Evolutionary conservation across 2,888 invertebrate genomes (phyloP).

Genomic region (Congeria kusceri): DNA sequence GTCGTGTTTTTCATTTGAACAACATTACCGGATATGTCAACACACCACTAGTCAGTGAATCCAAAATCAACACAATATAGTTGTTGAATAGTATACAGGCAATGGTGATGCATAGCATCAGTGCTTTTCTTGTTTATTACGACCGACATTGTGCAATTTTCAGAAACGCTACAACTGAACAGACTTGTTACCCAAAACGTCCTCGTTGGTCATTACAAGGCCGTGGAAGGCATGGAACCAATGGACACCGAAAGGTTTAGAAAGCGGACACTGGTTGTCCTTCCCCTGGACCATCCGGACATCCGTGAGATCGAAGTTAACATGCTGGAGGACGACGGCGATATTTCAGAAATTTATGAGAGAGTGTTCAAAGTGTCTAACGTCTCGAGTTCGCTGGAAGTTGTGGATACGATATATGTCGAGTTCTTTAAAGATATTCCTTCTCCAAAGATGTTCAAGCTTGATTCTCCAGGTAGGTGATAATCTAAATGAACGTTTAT

Average conservation of each 20-base stretch:
- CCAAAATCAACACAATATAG: too few species aligned
- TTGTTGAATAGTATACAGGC: too few species aligned
- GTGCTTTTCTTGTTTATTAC: too few species aligned
- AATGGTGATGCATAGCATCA: too few species aligned
- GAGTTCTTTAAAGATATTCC: neutral
- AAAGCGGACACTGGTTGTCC: conserved; percentile 41
- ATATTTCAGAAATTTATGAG: conserved; percentile 34
- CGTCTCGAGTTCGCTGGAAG: conserved; percentile 17
- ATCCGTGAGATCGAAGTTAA: conserved; percentile 47
- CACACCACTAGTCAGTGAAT: too few species aligned
- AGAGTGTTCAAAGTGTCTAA: conserved; percentile 38
- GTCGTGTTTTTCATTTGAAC: too few species aligned
- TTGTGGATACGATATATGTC: neutral
- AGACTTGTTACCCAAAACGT: conserved; percentile 39
- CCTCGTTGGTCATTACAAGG: conserved; percentile 46
- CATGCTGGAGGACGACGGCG: conserved; percentile 24
- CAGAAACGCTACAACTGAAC: conserved; percentile 42
- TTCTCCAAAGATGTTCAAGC: too few species aligned
- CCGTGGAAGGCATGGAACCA: conserved; percentile 24
- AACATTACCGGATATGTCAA: too few species aligned
- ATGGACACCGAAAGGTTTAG: conserved; percentile 27
- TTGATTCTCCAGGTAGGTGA: too few species aligned
- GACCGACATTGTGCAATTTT: too few species aligned
- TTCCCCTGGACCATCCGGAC: conserved; percentile 35
- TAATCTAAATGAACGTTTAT: too few species aligned